Evolutionary conservation across 2,888 invertebrate species (phyloP).

Genomic region (Nymphalis c-album): DNA sequence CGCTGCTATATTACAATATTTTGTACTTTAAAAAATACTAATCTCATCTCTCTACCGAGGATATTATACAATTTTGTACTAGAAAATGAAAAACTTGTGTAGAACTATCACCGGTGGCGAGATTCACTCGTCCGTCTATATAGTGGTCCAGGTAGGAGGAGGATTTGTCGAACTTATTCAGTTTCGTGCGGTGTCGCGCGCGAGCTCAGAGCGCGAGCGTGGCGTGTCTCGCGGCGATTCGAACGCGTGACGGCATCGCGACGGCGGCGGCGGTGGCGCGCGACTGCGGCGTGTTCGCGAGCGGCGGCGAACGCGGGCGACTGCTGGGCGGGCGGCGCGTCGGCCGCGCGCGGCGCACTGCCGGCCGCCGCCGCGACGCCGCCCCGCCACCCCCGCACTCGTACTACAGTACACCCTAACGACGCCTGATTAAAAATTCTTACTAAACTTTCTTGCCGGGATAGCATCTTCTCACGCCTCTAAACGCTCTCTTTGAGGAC

Average conservation of each 20-base stretch:
- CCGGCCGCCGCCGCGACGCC: slow-evolving; percentile 67
- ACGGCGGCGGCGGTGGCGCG: slow-evolving; percentile 51
- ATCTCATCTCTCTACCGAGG: slow-evolving; percentile 63
- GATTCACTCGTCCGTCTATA: slow-evolving; percentile 69
- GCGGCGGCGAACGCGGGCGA: slow-evolving; percentile 51
- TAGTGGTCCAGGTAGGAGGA: slow-evolving; percentile 81
- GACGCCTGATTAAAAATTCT: slow-evolving; percentile 75
- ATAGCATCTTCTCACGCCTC: slow-evolving; percentile 37
- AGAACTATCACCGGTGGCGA: slow-evolving; percentile 46
- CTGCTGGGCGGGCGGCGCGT: slow-evolving; percentile 74
- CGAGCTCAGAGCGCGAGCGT: slow-evolving; percentile 58
- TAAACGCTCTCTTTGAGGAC: slow-evolving; percentile 31
- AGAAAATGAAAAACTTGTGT: slow-evolving; percentile 50
- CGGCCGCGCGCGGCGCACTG: slow-evolving; percentile 83
- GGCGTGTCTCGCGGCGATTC: slow-evolving; percentile 56
- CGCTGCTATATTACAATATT: slow-evolving; percentile 74
- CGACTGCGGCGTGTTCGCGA: slow-evolving; percentile 43
- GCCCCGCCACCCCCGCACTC: slow-evolving; percentile 48
- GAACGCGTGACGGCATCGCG: slow-evolving; percentile 52
- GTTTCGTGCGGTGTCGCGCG: slow-evolving; percentile 71
- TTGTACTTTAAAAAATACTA: slow-evolving; percentile 80
- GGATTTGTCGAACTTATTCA: slow-evolving; percentile 82
- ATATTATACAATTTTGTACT: slow-evolving; percentile 77
- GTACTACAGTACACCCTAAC: slow-evolving; percentile 44
- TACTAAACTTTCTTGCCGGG: slow-evolving; percentile 56